Percentiles rank a stretch among this genome's conserved stretches.
Evolutionary conservation across 2,888 invertebrate species (phyloP).

Genomic region (Meganola albula): DNA sequence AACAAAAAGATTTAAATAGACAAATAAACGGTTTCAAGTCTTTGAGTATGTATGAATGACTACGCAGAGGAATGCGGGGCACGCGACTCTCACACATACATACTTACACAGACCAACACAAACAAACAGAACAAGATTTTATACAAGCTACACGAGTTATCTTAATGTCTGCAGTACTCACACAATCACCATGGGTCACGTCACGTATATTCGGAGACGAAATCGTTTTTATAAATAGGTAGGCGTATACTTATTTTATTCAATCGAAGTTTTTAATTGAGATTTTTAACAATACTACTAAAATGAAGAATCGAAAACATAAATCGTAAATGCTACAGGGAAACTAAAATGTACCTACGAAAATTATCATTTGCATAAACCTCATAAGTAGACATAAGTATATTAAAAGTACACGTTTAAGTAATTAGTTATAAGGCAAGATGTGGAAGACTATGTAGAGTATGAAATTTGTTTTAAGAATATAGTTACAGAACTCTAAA

Average conservation of each 20-base stretch:
- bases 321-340: no score
- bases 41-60: conserved; percentile 63
- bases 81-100: conserved; percentile 52
- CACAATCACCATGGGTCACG: conserved; percentile 31
- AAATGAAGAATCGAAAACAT: no score
- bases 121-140: conserved; percentile 52
- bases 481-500: no score
- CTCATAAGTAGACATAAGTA: no score
- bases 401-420: no score
- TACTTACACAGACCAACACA: conserved; percentile 29
- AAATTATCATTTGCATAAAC: no score
- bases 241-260: conserved; percentile 39
- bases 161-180: conserved; percentile 32
- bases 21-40: conserved; percentile 42
- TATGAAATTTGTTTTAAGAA: no score
- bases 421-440: no score
- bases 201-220: conserved; percentile 40
- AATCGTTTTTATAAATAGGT: conserved; percentile 36
- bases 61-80: conserved; percentile 68
- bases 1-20: conserved; percentile 39
- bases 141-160: conserved; percentile 33
- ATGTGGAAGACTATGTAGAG: no score
- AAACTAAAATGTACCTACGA: no score
- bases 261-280: no score
- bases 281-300: no score